Evolutionary conservation across 2,113 vertebrate genomes (phyloP).

Genomic region (Collichthys lucidus): DNA sequence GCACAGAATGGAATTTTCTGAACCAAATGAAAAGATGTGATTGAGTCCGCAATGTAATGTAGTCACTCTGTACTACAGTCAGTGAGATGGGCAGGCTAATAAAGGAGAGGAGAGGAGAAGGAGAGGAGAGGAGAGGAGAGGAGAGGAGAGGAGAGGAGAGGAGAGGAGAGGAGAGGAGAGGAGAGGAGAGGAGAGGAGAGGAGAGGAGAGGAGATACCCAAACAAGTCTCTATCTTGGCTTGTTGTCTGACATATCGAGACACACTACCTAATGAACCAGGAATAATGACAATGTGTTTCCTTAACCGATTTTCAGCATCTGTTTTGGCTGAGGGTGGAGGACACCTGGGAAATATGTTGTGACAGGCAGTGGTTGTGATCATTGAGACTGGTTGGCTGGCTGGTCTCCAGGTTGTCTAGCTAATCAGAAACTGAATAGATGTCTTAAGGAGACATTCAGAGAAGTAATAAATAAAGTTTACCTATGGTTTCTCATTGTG

Average conservation of each 20-base stretch:
- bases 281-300: constrained; percentile 44
- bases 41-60: not conserved
- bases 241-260: constrained; percentile 39
- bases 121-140: no score
- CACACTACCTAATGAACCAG: constrained; percentile 51
- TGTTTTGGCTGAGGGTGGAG: not conserved
- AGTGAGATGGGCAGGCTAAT: constrained; percentile 16
- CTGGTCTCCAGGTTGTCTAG: constrained; percentile 21
- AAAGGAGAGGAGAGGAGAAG: no score
- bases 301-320: constrained; percentile 40
- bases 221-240: constrained; percentile 10
- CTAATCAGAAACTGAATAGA: constrained; percentile 20
- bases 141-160: constrained; percentile 1
- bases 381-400: not conserved
- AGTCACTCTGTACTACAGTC: not conserved
- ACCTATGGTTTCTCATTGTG: not conserved
- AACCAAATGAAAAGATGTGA: constrained; percentile 43
- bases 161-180: constrained; percentile 9
- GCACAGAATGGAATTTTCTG: constrained; percentile 11
- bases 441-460: not conserved
- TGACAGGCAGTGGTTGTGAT: constrained; percentile 28
- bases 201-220: constrained; percentile 12
- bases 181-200: constrained; percentile 7
- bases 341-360: constrained; percentile 29
- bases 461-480: not conserved